phyloP scores from a whole-genome alignment of 2,797 vertebrate species.

The Siniperca undulata region DNA sequence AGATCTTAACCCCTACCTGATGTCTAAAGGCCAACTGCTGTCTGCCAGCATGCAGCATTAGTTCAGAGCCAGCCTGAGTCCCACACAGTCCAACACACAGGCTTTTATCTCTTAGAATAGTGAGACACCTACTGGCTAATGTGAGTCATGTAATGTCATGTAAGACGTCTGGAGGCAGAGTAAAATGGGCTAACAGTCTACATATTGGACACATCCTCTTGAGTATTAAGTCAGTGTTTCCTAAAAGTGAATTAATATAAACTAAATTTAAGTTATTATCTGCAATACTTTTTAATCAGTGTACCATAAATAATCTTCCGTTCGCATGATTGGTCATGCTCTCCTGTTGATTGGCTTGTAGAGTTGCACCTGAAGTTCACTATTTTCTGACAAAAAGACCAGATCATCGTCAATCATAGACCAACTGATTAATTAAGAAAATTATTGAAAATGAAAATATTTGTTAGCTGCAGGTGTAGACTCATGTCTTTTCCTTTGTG shows the following conservation, averaged over 20 bases:
- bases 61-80: slow-evolving; percentile 1
- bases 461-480: background rate
- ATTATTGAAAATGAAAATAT: background rate
- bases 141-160: background rate
- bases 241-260: background rate
- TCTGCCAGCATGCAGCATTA: slow-evolving; percentile 57
- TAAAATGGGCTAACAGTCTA: background rate
- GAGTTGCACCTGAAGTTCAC: no score
- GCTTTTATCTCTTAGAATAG: slow-evolving; percentile 31
- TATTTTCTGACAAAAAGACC: no score
- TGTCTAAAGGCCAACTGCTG: slow-evolving; percentile 40
- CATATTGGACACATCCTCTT: background rate
- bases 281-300: no score
- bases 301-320: no score
- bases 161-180: background rate
- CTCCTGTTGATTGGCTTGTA: background rate
- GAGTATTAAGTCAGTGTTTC: background rate
- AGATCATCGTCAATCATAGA: background rate
- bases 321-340: background rate
- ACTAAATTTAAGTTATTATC: no score
- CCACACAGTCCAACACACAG: background rate
- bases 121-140: slow-evolving; percentile 76
- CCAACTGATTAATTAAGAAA: no score
- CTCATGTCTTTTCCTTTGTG: background rate
- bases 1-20: slow-evolving; percentile 43